Percentiles rank a stretch among this genome's conserved stretches.
Evolutionary conservation across 2,888 invertebrate genomes (phyloP).

Genomic region (Trachelus stipa): DNA sequence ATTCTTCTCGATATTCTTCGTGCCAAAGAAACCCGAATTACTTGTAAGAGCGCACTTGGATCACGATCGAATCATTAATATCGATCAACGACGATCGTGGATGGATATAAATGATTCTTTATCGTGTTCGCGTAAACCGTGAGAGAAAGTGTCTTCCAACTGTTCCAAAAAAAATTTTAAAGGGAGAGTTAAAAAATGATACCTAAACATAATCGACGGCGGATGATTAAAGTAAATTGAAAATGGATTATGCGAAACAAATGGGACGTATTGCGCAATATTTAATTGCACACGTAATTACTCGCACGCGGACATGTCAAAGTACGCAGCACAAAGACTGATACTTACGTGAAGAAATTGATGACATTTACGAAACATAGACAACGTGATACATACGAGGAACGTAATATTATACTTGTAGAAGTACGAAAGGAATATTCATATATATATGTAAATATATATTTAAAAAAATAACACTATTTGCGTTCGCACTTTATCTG

Average conservation of each 20-base stretch:
- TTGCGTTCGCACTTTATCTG: not conserved
- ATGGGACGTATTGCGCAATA: slow-evolving; percentile 8
- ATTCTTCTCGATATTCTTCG: slow-evolving; percentile 36
- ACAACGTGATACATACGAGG: not conserved
- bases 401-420: slow-evolving; percentile 34
- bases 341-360: slow-evolving; percentile 40
- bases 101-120: not conserved
- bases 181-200: slow-evolving; percentile 11
- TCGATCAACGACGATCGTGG: too few species aligned
- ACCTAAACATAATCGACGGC: slow-evolving; percentile 4
- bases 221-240: not conserved
- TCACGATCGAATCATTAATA: too few species aligned
- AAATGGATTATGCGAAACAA: slow-evolving; percentile 2
- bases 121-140: slow-evolving; percentile 27
- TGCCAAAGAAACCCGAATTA: slow-evolving; percentile 38
- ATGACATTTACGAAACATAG: not conserved
- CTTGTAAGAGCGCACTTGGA: slow-evolving; percentile 25
- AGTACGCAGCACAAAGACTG: slow-evolving; percentile 55
- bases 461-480: slow-evolving; percentile 4
- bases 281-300: slow-evolving; percentile 19
- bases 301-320: slow-evolving; percentile 27
- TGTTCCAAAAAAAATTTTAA: slow-evolving; percentile 27
- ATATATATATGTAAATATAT: slow-evolving; percentile 11
- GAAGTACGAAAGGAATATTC: slow-evolving; percentile 19
- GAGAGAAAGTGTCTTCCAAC: slow-evolving; percentile 49